Evolutionary conservation across 2,797 vertebrate genomes (phyloP), one percentile per base, ranked within the genome.

Genomic region (Cyprinodon diabolis): DNA sequence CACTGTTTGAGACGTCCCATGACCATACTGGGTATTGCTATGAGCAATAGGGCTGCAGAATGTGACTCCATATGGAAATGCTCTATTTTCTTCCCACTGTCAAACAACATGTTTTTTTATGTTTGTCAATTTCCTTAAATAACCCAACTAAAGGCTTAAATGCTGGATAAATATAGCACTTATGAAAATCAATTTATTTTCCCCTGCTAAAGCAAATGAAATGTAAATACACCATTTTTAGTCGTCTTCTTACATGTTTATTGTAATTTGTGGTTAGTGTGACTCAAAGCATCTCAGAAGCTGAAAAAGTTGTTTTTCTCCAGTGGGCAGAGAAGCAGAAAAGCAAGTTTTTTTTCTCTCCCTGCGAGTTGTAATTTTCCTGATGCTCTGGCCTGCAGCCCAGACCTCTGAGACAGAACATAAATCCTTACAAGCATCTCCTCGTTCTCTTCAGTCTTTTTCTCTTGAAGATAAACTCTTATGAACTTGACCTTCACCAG

Each of bases 21-120:
- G 91, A 90, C 94, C 94, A 94, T 94, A 95, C 91, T 93, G 93
- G 93, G 94, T 82, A 71, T 87, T 85, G 82, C 81, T 68, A 48
- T 74, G 74, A 78, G 72, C 56, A 72, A 55, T 30, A 74, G 80
- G 76, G 76, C 79, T 72, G 81, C 65, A 81, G 19, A 68, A 54
- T 47, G 78, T 51, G 74, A 66, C 88, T 91, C 72, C 67, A 72
- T 13, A 72, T 85, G 75, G 66, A 77, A 73, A 80, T 30, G 43
- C 79, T 79, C 62, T 0, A n/a, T 66, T 67, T 69, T 54, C 75
- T 77, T 82, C 68, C 63, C 51, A 0, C 55, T 57, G 66, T 76
- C 78, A 45, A 17, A 25, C 6, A 63, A 71, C 73, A 49, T n/a
- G 65, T 52, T 72, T 84, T 70, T 66, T 25, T 58, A 37, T 25